Conservation (phyloP, 2,797 vertebrate genomes). For the Thalassophryne amazonica region DNA sequence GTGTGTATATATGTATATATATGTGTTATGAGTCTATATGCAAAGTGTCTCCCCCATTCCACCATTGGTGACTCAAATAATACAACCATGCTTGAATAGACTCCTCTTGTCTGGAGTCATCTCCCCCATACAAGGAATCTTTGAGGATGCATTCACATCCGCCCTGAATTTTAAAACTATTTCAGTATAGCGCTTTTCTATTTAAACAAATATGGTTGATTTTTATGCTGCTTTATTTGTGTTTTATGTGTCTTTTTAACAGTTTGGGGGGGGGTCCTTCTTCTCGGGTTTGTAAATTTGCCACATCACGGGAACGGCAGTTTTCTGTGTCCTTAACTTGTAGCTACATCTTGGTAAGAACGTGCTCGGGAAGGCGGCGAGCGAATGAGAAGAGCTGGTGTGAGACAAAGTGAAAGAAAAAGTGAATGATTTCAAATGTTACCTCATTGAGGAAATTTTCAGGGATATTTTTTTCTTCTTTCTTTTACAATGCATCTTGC, state of each 20-base stretch:
- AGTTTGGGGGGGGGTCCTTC: conserved; percentile 71
- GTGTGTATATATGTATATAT: conserved; percentile 68
- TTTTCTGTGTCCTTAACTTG: conserved; percentile 81
- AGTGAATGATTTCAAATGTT: conserved; percentile 81
- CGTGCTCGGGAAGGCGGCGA: conserved; percentile 38
- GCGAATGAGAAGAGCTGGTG: conserved; percentile 38
- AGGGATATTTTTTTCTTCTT: too few species aligned
- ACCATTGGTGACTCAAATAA: conserved; percentile 58
- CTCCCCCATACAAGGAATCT: conserved; percentile 46
- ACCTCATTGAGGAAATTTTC: conserved; percentile 96
- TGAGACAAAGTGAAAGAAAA: conserved; percentile 56
- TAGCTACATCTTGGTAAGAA: conserved; percentile 73
- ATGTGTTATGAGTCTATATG: conserved; percentile 79
- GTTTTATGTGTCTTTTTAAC: conserved; percentile 74
- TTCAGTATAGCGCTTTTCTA: conserved; percentile 70
- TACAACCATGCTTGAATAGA: conserved; percentile 58
- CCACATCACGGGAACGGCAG: conserved; percentile 78
- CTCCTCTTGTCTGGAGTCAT: conserved; percentile 45
- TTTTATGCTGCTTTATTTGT: conserved; percentile 77
- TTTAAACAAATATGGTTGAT: conserved; percentile 75
- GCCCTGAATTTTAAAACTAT: conserved; percentile 65
- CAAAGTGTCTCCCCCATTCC: conserved; percentile 70
- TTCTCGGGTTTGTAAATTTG: conserved; percentile 81
- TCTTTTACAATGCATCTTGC: conserved; percentile 87
- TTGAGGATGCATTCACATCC: conserved; percentile 49